These are phyloP conservation scores for Danio rerio DNA, from an alignment of 2,113 vertebrate species.

Conservation along the genomic window GRCz12tu NC_133188.1:39858001-39858500, in stretches of 20 bases:
- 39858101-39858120: no score
- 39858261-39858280: neutral
- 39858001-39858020: neutral
- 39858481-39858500: conserved; percentile 17
- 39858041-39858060: no score
- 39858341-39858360: neutral
- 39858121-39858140: no score
- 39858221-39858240: no score
- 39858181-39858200: no score
- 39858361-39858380: neutral
- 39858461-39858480: neutral
- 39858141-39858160: no score
- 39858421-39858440: conserved; percentile 17
- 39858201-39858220: no score
- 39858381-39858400: conserved; percentile 3
- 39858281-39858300: neutral
- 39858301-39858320: neutral
- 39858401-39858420: neutral
- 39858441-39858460: neutral
- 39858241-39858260: no score
- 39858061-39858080: no score
- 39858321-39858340: neutral
- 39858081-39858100: no score
- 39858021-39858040: neutral
- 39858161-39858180: no score